Percentiles rank a stretch among this genome's conserved stretches.
phyloP scores from a whole-genome alignment of 2,797 vertebrate genomes.

The Rhodeus uyekii region DNA sequence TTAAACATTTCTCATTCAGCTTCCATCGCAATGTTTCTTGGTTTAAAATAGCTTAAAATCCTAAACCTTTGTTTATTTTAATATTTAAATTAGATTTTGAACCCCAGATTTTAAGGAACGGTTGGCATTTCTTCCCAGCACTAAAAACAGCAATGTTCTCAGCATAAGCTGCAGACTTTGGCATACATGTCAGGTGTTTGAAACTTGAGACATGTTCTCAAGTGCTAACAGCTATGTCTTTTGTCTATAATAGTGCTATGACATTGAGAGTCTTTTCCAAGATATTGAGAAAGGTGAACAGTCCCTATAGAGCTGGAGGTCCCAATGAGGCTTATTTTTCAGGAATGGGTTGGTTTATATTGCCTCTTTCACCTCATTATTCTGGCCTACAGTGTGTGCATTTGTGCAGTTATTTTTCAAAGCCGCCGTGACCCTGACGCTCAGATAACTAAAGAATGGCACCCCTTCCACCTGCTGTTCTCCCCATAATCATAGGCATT shows the following conservation, averaged over 20 bases:
- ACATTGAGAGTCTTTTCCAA: constrained; percentile 9
- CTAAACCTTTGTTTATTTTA: background rate
- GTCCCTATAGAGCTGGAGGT: background rate
- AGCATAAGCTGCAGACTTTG: constrained; percentile 10
- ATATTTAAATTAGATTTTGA: background rate
- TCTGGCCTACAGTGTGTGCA: constrained; percentile 1
- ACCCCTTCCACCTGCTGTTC: constrained; percentile 40
- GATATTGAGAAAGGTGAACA: background rate
- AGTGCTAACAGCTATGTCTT: constrained; percentile 2
- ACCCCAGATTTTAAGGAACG: background rate
- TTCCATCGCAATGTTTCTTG: background rate
- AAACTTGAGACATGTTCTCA: background rate
- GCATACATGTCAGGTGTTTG: background rate
- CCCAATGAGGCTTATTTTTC: background rate
- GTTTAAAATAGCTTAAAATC: background rate
- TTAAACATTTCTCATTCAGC: background rate
- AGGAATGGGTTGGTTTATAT: constrained; percentile 12
- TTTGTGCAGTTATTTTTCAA: constrained; percentile 23
- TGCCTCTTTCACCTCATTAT: constrained; percentile 12
- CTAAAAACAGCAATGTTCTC: background rate
- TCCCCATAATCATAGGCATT: constrained; percentile 40
- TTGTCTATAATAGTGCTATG: background rate
- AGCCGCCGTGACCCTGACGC: constrained; percentile 27
- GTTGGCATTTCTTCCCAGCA: background rate
- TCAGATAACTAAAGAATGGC: constrained; percentile 43